These are phyloP conservation scores for Molossus molossus DNA, from an alignment of 2,797 vertebrate species.

Conservation along the genomic window DNA sequence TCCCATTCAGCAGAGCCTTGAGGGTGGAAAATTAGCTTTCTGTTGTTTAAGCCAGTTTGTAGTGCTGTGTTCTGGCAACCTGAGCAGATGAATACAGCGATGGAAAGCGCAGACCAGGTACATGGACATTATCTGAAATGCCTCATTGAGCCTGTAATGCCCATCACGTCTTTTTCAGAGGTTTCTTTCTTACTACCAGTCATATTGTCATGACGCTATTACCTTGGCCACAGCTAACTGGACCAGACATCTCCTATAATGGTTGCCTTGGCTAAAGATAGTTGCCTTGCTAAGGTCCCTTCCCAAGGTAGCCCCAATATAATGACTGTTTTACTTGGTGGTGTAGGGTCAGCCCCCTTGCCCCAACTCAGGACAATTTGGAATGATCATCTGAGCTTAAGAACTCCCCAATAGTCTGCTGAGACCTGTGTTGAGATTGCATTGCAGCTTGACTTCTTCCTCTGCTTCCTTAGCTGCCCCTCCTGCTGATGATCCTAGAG, in stretches of 20 bases:
- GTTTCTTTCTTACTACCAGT: not conserved
- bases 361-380: not conserved
- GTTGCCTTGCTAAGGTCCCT: not conserved
- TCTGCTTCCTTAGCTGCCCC: too few species aligned
- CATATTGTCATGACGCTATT: not conserved
- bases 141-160: not conserved
- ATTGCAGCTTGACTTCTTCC: not conserved
- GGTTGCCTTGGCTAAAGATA: not conserved
- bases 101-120: not conserved
- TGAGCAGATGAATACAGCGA: not conserved
- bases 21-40: not conserved
- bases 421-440: not conserved
- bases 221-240: not conserved
- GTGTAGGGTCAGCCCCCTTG: not conserved
- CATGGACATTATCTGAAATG: not conserved
- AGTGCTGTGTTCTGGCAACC: not conserved
- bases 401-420: not conserved
- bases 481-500: rapidly evolving
- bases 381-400: not conserved
- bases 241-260: not conserved
- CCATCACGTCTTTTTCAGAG: not conserved
- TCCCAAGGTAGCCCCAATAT: not conserved
- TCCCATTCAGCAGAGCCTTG: not conserved
- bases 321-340: not conserved
- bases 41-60: not conserved